These are phyloP conservation scores for Cantharis lateralis DNA, from an alignment of 2,888 invertebrate genomes.

Conservation along the genomic window DNA sequence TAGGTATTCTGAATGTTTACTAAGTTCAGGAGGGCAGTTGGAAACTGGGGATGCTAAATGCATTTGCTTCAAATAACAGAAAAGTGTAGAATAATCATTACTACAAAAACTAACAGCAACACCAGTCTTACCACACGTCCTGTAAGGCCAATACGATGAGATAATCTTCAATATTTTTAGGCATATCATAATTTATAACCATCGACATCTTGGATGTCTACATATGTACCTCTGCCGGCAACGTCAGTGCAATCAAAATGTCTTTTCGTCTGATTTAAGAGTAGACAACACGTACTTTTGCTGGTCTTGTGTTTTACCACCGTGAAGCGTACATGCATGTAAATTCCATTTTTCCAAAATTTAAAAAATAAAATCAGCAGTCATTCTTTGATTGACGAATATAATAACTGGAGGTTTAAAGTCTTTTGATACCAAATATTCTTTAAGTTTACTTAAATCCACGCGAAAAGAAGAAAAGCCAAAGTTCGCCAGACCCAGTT, in stretches of 20 bases:
- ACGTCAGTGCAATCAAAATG: slow-evolving; percentile 99
- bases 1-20: slow-evolving; percentile 98
- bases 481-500: slow-evolving; percentile 92
- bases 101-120: slow-evolving; percentile 96
- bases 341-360: slow-evolving; percentile 95
- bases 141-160: slow-evolving; percentile 98
- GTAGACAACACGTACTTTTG: slow-evolving; percentile 97
- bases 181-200: slow-evolving; percentile 99
- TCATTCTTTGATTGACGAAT: slow-evolving; percentile 99
- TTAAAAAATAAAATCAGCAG: slow-evolving; percentile 96
- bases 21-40: slow-evolving; percentile 92
- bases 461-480: slow-evolving; percentile 95
- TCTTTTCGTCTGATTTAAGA: slow-evolving; percentile 96
- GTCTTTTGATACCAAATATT: slow-evolving; percentile 80
- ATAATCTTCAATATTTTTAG: slow-evolving; percentile 97
- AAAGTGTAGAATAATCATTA: slow-evolving; percentile 92
- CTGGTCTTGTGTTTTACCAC: slow-evolving; percentile 99
- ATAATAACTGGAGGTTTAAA: slow-evolving; percentile 98
- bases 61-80: slow-evolving; percentile 96
- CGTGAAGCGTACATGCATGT: slow-evolving; percentile 96
- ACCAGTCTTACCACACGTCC: slow-evolving; percentile 98
- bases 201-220: slow-evolving; percentile 98
- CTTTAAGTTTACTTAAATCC: slow-evolving; percentile 96
- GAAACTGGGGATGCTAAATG: slow-evolving; percentile 88
- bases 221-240: slow-evolving; percentile 99